Base-by-base conservation (phyloP, 1,140 invertebrate genomes). In the Uloborus diversus region DNA sequence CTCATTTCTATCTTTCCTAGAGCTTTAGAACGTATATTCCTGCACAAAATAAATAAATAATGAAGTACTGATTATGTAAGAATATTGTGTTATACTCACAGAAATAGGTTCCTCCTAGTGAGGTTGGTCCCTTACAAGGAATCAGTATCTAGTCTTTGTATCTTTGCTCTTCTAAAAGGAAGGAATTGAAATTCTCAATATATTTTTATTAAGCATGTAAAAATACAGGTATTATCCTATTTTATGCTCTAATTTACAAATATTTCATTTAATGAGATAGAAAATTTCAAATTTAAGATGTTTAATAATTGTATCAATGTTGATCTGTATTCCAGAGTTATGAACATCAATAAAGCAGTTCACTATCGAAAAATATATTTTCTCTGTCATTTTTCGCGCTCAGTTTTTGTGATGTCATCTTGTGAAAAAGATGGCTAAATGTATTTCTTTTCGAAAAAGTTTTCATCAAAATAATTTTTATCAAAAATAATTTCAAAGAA, bases 101-200 rank as follows among this genome's bases (percentile, higher is more conserved):
- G 37, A 42, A 42, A 13, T 13, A 13, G 37, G 9, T 42, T 42
- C 9, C 37, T 42, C 9, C 37, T 17, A 42, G 9, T 42, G 9
- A 42, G 37, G 9, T 28, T 66, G 14, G 35, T 80, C 42, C n/a
- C n/a, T n/a, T n/a, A 80, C n/a, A 80, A 53, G 28, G 78, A 80
- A 53, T 80, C 78, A 4, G 78, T 80, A 30, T 80, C 78, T 9
- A 80, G 33, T 53, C 78, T 62, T 80, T 80, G 78, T 53, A 80
- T 80, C 30, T 80, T 80, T 35, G 66, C 65, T 42, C 68, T 59
- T 57, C 78, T 80, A 9, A 23, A 71, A 70, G 27, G n/a, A 9
- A 62, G 53, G 64, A 33, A 56, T 53, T 7, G 13, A 53, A n/a
- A 9, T 7, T 7, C 9, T n/a, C 23, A 20, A 17, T 20, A 1